Evolutionary conservation across 2,113 vertebrate species (phyloP).

Genomic region (Neoarius graeffei): DNA sequence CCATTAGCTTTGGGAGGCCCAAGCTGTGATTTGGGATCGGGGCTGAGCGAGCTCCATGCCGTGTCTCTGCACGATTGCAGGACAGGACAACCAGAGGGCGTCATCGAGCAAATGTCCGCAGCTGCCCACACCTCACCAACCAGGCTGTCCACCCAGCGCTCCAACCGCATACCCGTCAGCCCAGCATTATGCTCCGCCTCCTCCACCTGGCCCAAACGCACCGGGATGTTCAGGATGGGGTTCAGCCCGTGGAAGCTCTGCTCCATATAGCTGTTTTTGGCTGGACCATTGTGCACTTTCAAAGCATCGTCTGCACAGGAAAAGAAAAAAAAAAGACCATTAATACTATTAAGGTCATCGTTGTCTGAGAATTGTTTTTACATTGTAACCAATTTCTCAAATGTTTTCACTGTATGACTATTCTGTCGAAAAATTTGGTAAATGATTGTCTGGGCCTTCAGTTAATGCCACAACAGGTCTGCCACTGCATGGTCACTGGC

Average conservation of each 20-base stretch:
- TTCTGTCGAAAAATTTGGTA: not conserved
- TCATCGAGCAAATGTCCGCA: slow-evolving; percentile 82
- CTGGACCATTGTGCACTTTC: slow-evolving; percentile 86
- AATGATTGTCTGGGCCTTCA: not conserved
- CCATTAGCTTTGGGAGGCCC: slow-evolving; percentile 82
- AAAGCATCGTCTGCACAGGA: slow-evolving; percentile 82
- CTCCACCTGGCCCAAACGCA: slow-evolving; percentile 80
- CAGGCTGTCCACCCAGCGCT: slow-evolving; percentile 88
- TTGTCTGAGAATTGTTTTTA: not conserved
- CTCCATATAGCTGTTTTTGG: slow-evolving; percentile 96
- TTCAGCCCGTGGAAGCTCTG: slow-evolving; percentile 98
- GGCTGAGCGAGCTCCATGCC: slow-evolving; percentile 93
- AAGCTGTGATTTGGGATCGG: slow-evolving; percentile 93
- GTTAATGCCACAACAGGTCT: not conserved
- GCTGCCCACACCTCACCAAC: slow-evolving; percentile 85
- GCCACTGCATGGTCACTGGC: not conserved
- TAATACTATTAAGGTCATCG: not conserved
- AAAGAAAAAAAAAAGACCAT: not conserved
- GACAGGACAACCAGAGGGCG: slow-evolving; percentile 83
- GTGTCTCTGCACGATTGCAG: slow-evolving; percentile 91
- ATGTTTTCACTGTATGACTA: not conserved
- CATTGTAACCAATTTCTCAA: not conserved
- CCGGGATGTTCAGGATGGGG: slow-evolving; percentile 87
- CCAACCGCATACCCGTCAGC: slow-evolving; percentile 77
- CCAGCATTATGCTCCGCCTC: slow-evolving; percentile 84